Percentiles rank a stretch among this genome's conserved stretches.
Conservation (phyloP, 2,797 vertebrate species). For the Molothrus ater region DNA sequence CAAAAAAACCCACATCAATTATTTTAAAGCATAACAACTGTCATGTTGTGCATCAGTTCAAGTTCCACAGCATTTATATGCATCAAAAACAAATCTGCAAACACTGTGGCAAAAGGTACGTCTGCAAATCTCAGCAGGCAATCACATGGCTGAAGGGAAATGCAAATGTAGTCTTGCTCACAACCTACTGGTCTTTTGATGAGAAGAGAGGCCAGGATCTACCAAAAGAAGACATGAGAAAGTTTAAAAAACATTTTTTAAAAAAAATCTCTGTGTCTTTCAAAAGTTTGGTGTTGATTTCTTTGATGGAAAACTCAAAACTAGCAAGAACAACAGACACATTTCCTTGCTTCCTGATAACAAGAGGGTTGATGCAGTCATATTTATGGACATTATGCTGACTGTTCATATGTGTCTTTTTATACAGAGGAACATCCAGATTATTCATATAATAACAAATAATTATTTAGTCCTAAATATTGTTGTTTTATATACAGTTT, state of each 20-base stretch:
- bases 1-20: neutral
- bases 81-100: slow-evolving; percentile 46
- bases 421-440: neutral
- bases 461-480: neutral
- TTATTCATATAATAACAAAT: neutral
- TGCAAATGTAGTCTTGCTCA: neutral
- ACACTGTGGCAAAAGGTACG: neutral
- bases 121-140: neutral
- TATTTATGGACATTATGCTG: neutral
- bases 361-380: neutral
- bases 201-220: neutral
- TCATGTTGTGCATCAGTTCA: neutral
- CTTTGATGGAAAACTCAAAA: neutral
- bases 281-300: neutral
- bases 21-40: neutral
- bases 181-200: neutral
- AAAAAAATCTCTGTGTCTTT: neutral
- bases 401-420: neutral
- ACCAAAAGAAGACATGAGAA: neutral
- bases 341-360: neutral
- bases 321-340: neutral
- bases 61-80: neutral
- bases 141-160: neutral
- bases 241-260: neutral
- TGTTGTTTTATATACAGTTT: neutral